Evolutionary conservation across 2,797 vertebrate species (phyloP).

Genomic region (Mareca penelope): DNA sequence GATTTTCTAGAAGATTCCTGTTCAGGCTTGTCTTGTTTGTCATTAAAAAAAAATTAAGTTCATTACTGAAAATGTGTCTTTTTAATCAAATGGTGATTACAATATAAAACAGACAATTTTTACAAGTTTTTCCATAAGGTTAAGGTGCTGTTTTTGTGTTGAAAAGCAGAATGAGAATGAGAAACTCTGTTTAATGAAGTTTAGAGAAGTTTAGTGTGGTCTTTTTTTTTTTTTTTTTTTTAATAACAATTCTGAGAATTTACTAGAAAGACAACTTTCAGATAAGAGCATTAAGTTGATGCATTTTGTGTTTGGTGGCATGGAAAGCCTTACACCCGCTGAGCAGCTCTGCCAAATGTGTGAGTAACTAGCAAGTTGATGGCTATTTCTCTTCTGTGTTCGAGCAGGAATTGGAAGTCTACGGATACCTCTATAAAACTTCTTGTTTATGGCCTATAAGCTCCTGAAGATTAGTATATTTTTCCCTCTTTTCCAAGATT

Average conservation of each 20-base stretch:
- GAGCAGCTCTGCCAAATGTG: neutral
- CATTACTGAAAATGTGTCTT: rapidly evolving
- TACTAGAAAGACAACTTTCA: neutral
- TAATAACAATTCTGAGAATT: neutral
- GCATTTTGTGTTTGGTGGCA: neutral
- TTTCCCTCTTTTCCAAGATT: conserved; percentile 12
- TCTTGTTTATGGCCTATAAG: conserved; percentile 19
- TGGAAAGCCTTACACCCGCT: neutral
- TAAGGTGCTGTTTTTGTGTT: neutral
- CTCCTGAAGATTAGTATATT: neutral
- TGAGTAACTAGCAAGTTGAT: neutral
- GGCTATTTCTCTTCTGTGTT: neutral
- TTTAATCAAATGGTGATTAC: neutral
- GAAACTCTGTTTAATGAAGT: neutral
- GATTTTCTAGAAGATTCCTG: rapidly evolving
- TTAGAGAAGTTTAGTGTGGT: neutral
- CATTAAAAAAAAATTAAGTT: neutral
- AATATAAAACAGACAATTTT: neutral
- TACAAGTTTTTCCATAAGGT: rapidly evolving
- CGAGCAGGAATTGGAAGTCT: neutral
- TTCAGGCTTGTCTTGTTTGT: neutral
- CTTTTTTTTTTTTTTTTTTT: neutral
- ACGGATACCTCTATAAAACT: neutral
- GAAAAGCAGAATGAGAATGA: neutral
- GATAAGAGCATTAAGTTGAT: neutral